Base-by-base conservation (phyloP, 2,113 vertebrate genomes). In the Mus pahari region DNA sequence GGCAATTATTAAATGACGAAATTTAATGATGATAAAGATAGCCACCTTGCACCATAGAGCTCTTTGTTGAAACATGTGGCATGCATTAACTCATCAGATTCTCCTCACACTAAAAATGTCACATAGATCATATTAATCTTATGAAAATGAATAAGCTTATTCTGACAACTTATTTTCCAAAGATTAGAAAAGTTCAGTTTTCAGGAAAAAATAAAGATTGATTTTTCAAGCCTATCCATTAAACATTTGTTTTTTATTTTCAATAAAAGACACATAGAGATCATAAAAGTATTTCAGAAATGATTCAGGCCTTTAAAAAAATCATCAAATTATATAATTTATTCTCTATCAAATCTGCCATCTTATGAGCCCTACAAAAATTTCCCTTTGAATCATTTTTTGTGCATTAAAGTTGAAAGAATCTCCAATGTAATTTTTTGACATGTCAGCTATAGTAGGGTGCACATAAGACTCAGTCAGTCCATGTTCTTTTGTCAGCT, bases 361-460 rank as follows among this genome's bases (percentile, higher is more conserved):
- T 53, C 71, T 71, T 86, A 73, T 53, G 70, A 91, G 48, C 14
- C 62, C 55, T 64, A 39, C 11, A 39, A 4, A n/a, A 73, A 71
- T 77, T 39, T 39, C 12, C 0, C 17, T 86, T 91, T 78, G 53
- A 86, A 3, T 79, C 24, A 28, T 45, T 50, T 24, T 31, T 36
- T 70, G 8, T 58, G 73, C 70, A 83, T 98, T 90, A 92, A 84
- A 73, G 90, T 0, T 0, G 42, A 36, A 96, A 94, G 97, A 62
- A 94, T 83, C 62, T 96, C 97, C 75, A 95, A 92, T 83, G 91
- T 86, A 94, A 97, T 94, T 90, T 97, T 90, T 96, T 96, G 92
- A 60, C 86, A 94, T 92, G 60, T 24, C 95, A 86, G 89, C 94
- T 98, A 20, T 81, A 91, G n/a, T 92, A 26, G 86, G 89, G 73